phyloP scores from a whole-genome alignment of 2,797 vertebrate species.

The Phalanger gymnotis region DNA sequence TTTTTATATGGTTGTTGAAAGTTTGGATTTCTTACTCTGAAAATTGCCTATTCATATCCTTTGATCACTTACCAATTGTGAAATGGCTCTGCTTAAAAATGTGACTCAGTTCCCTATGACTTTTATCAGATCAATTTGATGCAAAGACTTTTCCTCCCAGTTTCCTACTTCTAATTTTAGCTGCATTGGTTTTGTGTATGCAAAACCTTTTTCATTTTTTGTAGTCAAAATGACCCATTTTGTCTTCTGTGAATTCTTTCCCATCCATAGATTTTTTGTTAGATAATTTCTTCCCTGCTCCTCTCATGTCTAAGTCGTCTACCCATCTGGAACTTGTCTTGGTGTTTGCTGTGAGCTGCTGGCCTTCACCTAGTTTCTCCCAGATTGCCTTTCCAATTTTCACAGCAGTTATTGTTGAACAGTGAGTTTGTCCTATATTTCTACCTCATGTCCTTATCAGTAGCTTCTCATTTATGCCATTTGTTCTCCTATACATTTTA shows the following conservation, averaged over 20 bases:
- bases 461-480: neutral
- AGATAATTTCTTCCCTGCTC: neutral
- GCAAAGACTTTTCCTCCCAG: neutral
- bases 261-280: neutral
- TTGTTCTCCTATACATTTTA: neutral
- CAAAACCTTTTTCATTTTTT: neutral
- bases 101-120: neutral
- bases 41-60: neutral
- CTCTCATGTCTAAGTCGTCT: neutral
- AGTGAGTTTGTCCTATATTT: neutral
- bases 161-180: neutral
- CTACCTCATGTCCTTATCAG: neutral
- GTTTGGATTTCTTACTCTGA: neutral
- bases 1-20: neutral
- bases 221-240: neutral
- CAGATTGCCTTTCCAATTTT: neutral
- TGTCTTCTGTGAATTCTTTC: neutral
- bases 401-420: neutral
- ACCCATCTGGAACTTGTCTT: neutral
- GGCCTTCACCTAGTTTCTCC: neutral
- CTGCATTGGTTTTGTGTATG: neutral
- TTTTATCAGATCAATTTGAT: neutral
- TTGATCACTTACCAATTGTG: neutral
- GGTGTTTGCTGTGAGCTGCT: neutral
- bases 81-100: neutral